phyloP scores from a whole-genome alignment of 1,140 invertebrate genomes.

The Sycophila sp. region DNA sequence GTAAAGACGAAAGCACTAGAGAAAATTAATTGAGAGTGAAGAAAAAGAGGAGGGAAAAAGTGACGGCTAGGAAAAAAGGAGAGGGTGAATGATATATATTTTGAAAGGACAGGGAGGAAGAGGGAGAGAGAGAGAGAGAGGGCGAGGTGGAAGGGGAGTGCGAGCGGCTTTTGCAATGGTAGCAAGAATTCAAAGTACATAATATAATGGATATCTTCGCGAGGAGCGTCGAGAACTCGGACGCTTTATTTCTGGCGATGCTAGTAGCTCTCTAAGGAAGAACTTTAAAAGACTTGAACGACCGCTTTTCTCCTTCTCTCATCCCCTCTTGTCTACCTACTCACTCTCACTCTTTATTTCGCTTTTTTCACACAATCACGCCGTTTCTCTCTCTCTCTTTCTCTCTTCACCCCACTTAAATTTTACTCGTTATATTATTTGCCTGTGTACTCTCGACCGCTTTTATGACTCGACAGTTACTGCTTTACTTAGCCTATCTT shows the following conservation, averaged over 20 bases:
- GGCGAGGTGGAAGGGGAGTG: neutral
- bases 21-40: neutral
- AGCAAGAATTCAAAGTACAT: constrained; percentile 46
- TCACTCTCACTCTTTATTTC: constrained; percentile 17
- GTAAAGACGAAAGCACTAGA: constrained; percentile 1
- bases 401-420: neutral
- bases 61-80: neutral
- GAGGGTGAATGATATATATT: neutral
- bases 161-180: constrained; percentile 9
- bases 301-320: constrained; percentile 7
- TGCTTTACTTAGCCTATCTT: too few relatives aligned
- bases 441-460: neutral
- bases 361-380: too few relatives aligned
- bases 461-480: too few relatives aligned
- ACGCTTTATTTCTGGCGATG: constrained; percentile 27
- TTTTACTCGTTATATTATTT: neutral
- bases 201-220: constrained; percentile 42
- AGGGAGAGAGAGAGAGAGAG: neutral
- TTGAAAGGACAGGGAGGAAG: neutral
- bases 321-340: neutral
- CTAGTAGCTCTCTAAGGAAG: constrained; percentile 13
- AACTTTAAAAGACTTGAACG: constrained; percentile 31
- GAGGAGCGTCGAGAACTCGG: constrained; percentile 26
- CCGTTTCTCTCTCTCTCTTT: neutral
- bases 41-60: neutral